phyloP scores from a whole-genome alignment of 2,888 invertebrate species.

The Melanchra persicariae region DNA sequence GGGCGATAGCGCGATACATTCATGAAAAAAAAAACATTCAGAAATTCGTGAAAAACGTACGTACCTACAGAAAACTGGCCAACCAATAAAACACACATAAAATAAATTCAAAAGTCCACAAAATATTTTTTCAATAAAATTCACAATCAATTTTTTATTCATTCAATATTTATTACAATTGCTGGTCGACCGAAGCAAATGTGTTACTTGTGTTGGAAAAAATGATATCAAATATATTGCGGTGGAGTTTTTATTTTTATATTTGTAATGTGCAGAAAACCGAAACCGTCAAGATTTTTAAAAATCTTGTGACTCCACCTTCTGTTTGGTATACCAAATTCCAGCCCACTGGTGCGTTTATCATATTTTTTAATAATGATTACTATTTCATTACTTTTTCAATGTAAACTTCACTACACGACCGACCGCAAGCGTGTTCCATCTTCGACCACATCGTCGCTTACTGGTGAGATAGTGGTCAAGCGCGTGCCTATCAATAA shows the following conservation, averaged over 20 bases:
- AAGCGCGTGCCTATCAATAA: too few relatives aligned
- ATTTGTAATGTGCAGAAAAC: slow-evolving; percentile 29
- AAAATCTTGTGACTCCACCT: slow-evolving; percentile 32
- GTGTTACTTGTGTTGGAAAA: slow-evolving; percentile 54
- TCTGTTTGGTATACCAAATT: slow-evolving; percentile 17
- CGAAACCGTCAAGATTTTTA: slow-evolving; percentile 48
- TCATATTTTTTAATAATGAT: not conserved
- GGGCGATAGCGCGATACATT: not conserved
- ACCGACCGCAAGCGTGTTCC: not conserved
- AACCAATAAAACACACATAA: slow-evolving; percentile 50
- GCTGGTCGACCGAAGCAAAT: slow-evolving; percentile 51
- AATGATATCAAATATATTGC: slow-evolving; percentile 62
- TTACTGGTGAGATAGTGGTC: too few relatives aligned
- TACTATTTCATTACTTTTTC: not conserved
- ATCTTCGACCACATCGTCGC: too few relatives aligned
- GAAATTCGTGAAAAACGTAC: slow-evolving; percentile 2
- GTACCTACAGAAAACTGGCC: slow-evolving; percentile 2
- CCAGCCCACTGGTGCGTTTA: slow-evolving; percentile 23
- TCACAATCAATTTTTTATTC: slow-evolving; percentile 66
- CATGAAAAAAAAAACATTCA: not conserved
- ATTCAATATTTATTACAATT: slow-evolving; percentile 67
- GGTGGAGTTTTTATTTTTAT: slow-evolving; percentile 49
- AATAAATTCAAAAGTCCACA: slow-evolving; percentile 49
- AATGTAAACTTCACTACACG: not conserved
- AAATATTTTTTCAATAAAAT: slow-evolving; percentile 68